Conservation (phyloP, 2,888 invertebrate genomes). For the Rotaria macrura region DNA sequence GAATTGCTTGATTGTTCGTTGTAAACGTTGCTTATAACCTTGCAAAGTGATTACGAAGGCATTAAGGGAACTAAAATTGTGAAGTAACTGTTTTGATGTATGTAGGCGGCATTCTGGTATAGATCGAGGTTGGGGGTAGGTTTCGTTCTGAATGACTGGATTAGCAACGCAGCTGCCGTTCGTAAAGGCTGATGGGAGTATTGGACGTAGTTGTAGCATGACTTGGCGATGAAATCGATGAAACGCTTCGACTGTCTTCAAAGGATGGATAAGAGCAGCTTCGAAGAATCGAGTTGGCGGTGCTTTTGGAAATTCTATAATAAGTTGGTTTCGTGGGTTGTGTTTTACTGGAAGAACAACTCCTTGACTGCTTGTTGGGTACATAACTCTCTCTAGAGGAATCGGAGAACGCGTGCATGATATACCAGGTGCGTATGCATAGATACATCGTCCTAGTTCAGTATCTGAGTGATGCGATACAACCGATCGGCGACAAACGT, state of each 20-base stretch:
- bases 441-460: background rate
- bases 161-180: background rate
- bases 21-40: background rate
- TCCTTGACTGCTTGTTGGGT: background rate
- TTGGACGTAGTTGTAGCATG: background rate
- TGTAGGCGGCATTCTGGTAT: background rate
- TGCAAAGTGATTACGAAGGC: background rate
- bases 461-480: background rate
- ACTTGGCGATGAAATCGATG: background rate
- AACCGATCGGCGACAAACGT: background rate
- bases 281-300: background rate
- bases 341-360: background rate
- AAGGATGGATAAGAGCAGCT: background rate
- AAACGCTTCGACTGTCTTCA: background rate
- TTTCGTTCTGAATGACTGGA: background rate
- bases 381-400: background rate
- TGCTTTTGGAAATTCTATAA: background rate
- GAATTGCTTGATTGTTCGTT: no score
- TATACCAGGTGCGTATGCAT: background rate
- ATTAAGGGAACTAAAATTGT: background rate
- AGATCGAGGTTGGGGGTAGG: background rate
- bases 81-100: background rate
- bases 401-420: background rate
- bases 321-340: background rate
- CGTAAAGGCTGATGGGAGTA: background rate